Base-by-base conservation (phyloP, 1,140 invertebrate genomes). In the Drosophila asahinai region DNA sequence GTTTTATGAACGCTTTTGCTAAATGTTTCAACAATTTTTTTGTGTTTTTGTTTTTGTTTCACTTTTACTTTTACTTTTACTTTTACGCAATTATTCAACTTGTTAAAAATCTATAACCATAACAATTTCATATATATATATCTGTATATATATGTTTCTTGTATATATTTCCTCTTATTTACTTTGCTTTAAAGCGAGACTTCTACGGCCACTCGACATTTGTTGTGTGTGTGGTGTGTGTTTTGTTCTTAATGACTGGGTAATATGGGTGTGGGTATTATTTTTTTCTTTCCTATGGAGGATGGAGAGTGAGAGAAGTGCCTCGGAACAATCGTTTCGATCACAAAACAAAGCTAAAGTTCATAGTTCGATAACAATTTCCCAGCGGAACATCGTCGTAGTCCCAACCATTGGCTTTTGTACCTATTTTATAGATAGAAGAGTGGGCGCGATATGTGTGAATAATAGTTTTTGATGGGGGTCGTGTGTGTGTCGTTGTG, bases 21-120 rank as follows among this genome's bases (percentile, higher is more conserved):
- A 90, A 90, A 86, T 90, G 83, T 90, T 70, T 90, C 86, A 90
- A 90, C 86, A 90, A 90, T 86, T 90, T 89, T 89, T 86, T 86
- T 83, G 55, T 58, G 38, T 83, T 89, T 89, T 79, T 58, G 40
- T 83, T 89, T 87, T 75, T 71, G 33, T 76, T 83, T 76, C 61
- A 60, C 64, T 83, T 81, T 70, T 71, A 52, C 47, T 66, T 55
- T 70, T 71, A 52, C 47, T 66, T 55, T 55, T 55, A 55, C 54
- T 80, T 75, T 89, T 90, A 90, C 76, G 81, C 81, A 90, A 90
- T 90, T 90, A 90, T 90, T 90, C 86, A 90, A 90, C 86, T 90
- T 90, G 81, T 90, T 90, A 90, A 90, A 90, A 90, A 90, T 90
- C 86, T 90, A 90, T 90, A 90, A 90, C 86, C 86, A 90, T 90